These are phyloP conservation scores for Tachycineta bicolor DNA, from an alignment of 2,113 vertebrate species.

Conservation along the genomic window DNA sequence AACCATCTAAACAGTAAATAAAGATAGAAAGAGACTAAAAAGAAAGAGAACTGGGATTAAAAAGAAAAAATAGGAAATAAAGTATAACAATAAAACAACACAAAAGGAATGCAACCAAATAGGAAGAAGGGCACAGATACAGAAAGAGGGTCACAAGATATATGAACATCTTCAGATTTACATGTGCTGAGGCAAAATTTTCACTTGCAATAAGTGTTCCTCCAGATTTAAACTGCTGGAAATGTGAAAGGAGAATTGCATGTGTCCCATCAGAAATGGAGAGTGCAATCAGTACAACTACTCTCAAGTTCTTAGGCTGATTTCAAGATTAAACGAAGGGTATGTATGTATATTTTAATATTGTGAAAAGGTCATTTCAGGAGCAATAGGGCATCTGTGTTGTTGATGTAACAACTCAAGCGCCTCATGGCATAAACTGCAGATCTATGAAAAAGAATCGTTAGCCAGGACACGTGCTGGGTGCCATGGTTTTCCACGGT, in stretches of 20 bases:
- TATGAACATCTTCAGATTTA: not conserved
- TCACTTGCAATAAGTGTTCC: not conserved
- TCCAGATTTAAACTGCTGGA: slow-evolving; percentile 17
- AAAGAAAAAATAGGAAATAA: slow-evolving; percentile 50
- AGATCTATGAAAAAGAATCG: not conserved
- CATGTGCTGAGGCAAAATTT: not conserved
- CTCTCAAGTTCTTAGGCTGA: not conserved
- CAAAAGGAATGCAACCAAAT: slow-evolving; percentile 8
- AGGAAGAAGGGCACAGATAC: not conserved
- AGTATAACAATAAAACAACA: slow-evolving; percentile 11
- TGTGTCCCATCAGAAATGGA: not conserved
- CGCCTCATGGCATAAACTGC: not conserved
- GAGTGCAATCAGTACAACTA: not conserved
- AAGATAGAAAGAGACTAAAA: slow-evolving; percentile 72
- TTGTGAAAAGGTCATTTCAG: not conserved
- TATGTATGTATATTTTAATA: not conserved
- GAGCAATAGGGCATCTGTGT: not conserved
- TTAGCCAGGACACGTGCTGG: not conserved
- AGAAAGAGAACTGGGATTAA: slow-evolving; percentile 67
- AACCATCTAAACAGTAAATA: slow-evolving; percentile 69
- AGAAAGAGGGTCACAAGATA: not conserved
- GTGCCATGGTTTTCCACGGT: not conserved
- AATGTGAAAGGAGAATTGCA: not conserved
- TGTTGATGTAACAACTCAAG: not conserved
- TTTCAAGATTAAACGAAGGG: slow-evolving; percentile 53